Evolutionary conservation across 2,113 vertebrate species (phyloP).

Genomic region (Corythornis madagascariensis): DNA sequence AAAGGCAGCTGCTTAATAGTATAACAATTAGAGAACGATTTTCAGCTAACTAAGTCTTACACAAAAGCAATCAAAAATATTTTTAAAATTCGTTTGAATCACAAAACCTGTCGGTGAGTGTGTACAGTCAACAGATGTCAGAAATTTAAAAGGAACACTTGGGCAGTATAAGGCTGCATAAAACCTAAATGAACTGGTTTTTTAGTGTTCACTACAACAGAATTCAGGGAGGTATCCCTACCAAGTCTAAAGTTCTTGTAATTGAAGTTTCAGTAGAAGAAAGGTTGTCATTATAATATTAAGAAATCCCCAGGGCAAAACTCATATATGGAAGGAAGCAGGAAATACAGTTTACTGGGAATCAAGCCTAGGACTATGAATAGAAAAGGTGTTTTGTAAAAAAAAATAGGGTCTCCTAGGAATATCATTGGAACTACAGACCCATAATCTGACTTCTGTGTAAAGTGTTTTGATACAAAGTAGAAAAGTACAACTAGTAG

Average conservation of each 20-base stretch:
- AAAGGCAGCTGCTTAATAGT: neutral
- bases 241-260: neutral
- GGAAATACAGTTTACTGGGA: accelerated
- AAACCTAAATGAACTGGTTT: neutral
- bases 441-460: neutral
- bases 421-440: neutral
- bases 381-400: neutral
- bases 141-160: neutral
- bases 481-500: neutral
- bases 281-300: neutral
- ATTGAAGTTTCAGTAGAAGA: neutral
- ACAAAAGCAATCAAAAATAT: neutral
- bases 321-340: neutral
- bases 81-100: neutral
- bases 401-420: neutral
- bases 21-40: neutral
- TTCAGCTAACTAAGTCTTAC: neutral
- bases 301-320: neutral
- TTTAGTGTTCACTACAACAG: neutral
- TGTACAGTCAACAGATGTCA: neutral
- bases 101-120: neutral
- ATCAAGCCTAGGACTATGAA: neutral
- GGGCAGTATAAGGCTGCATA: neutral
- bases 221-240: neutral
- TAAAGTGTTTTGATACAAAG: neutral